phyloP scores from a whole-genome alignment of 92 coral and sea anemone species.

The Micromussa lordhowensis region DNA sequence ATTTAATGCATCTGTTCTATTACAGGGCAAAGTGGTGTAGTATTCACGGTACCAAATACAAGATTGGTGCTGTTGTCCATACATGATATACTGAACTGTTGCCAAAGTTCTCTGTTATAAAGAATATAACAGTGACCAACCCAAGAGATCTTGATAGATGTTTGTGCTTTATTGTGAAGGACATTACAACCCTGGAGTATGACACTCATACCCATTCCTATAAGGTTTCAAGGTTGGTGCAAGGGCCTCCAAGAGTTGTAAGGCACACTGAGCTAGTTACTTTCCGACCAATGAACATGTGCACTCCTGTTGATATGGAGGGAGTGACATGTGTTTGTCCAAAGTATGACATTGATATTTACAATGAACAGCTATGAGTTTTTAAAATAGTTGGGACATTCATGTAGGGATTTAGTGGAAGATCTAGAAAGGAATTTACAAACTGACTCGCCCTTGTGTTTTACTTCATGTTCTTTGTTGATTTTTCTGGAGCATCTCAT shows the following conservation, averaged over 20 bases:
- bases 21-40: constrained; percentile 14
- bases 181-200: constrained; percentile 9
- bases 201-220: constrained; percentile 1
- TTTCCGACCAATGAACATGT: no score
- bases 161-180: constrained; percentile 6
- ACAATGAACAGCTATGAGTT: constrained; percentile 2
- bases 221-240: no score
- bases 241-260: no score
- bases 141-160: neutral
- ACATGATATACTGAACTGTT: constrained; percentile 2
- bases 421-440: no score
- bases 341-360: constrained; percentile 13
- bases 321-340: constrained; percentile 9
- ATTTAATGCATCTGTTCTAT: no score
- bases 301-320: neutral
- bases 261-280: no score
- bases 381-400: no score
- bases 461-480: no score
- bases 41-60: constrained; percentile 15
- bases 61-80: constrained; percentile 1
- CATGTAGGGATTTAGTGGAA: no score
- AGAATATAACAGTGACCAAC: constrained; percentile 1
- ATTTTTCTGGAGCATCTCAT: no score
- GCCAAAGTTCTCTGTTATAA: constrained; percentile 6
- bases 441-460: no score